Evolutionary conservation across 2,797 vertebrate species (phyloP).

Genomic region (Rhinella marina): DNA sequence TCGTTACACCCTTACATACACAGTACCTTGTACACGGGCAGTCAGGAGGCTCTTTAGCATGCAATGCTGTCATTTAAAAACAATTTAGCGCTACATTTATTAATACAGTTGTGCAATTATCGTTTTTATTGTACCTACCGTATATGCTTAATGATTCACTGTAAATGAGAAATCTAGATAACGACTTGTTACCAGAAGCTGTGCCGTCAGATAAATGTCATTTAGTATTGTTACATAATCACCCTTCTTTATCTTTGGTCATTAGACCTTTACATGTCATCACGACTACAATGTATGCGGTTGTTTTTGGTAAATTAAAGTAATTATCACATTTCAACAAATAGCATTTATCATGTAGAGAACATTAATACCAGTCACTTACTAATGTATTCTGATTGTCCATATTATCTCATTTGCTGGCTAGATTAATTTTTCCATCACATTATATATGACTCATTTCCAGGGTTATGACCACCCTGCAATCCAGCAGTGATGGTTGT

Average conservation of each 20-base stretch:
- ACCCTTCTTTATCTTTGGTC: neutral
- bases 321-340: too few species aligned
- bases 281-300: neutral
- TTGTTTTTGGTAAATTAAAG: neutral
- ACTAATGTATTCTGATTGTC: too few species aligned
- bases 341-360: too few species aligned
- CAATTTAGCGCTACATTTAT: neutral
- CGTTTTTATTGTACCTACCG: neutral
- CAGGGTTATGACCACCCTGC: too few species aligned
- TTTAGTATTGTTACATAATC: neutral
- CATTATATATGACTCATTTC: too few species aligned
- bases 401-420: too few species aligned
- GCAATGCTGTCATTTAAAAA: neutral
- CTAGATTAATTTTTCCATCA: too few species aligned
- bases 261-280: neutral
- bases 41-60: neutral
- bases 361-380: too few species aligned
- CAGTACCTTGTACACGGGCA: neutral
- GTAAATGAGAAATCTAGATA: neutral
- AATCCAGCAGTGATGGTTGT: too few species aligned
- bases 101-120: slow-evolving; percentile 18
- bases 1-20: neutral
- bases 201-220: neutral
- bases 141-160: slow-evolving; percentile 7
- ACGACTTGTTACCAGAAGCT: neutral